Evolutionary conservation across 2,113 vertebrate species (phyloP), one percentile per base, ranked within the genome.

Genomic region (Sminthopsis crassicaudata): DNA sequence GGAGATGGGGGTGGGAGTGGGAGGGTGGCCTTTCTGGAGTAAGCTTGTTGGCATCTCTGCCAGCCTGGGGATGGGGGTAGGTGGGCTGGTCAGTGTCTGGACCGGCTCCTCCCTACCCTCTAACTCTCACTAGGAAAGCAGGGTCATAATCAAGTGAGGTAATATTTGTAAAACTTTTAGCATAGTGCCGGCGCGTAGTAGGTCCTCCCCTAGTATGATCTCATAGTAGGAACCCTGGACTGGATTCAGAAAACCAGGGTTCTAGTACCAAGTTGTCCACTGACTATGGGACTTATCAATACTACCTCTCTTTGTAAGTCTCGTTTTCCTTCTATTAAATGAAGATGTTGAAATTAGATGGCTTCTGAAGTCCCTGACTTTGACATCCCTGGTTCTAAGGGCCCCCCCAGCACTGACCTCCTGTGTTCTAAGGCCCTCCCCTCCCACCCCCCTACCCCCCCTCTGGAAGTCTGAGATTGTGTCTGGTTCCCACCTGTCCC

Each of bases 1-100:
- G 55, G 55, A 57, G 55, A 30, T 27, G 55, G 55, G 53, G 55
- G 54, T 57, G 54, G 57, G 57, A 67, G 57, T 12, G 57, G 30
- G 57, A 67, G 67, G 67, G n/a, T n/a, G 42, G n/a, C 67, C 67
- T 84, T 84, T 84, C 67, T 84, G 67, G 67, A 23, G 67, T 6
- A 2, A 23, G n/a, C 67, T 84, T 42, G n/a, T 42, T 84, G 67
- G n/a, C 16, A 42, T 84, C 67, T 42, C 67, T n/a, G 36, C 91
- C 93, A 92, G 89, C 57, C 48, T 51, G 92, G 91, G 89, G 90
- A 50, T 95, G 90, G 46, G n/a, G 57, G 60, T 9, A 25, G 90
- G 19, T 22, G 22, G n/a, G 8, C 67, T 84, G 67, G 36, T 84
- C 67, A 84, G 1, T 42, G 67, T 84, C 67, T 76, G 36, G 5